Evolutionary conservation across 2,113 vertebrate species (phyloP).

Genomic region (Dromiciops gliroides): DNA sequence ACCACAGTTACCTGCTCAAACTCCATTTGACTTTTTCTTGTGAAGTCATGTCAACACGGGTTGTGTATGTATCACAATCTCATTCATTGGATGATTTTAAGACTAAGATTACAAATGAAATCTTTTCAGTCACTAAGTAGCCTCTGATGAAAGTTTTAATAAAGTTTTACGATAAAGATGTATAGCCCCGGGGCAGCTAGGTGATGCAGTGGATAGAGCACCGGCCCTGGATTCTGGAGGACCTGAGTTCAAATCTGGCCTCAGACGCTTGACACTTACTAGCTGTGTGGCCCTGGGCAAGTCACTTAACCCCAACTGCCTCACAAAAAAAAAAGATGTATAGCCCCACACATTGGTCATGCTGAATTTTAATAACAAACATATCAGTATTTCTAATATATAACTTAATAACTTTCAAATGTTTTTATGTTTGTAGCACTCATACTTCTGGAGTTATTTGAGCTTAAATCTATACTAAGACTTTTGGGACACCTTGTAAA

Average conservation of each 20-base stretch:
- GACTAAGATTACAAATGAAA: background rate
- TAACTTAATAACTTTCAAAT: background rate
- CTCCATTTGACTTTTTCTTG: background rate
- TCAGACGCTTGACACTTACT: no score
- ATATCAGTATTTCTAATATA: background rate
- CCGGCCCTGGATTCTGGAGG: no score
- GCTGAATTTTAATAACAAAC: background rate
- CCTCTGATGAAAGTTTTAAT: background rate
- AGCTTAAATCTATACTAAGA: background rate
- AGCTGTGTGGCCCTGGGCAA: no score
- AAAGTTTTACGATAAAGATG: background rate
- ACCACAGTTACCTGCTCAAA: background rate
- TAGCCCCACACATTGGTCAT: background rate
- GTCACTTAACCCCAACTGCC: no score
- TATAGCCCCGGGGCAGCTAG: no score
- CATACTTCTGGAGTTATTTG: background rate
- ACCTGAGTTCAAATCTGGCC: no score
- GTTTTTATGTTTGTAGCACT: background rate
- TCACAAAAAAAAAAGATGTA: no score
- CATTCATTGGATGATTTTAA: background rate
- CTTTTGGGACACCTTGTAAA: background rate
- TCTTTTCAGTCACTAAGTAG: background rate
- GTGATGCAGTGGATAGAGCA: no score
- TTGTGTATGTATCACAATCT: background rate
- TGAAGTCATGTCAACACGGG: background rate